These are phyloP conservation scores for Anguilla anguilla DNA, from an alignment of 2,797 vertebrate genomes.

Conservation along the genomic window DNA sequence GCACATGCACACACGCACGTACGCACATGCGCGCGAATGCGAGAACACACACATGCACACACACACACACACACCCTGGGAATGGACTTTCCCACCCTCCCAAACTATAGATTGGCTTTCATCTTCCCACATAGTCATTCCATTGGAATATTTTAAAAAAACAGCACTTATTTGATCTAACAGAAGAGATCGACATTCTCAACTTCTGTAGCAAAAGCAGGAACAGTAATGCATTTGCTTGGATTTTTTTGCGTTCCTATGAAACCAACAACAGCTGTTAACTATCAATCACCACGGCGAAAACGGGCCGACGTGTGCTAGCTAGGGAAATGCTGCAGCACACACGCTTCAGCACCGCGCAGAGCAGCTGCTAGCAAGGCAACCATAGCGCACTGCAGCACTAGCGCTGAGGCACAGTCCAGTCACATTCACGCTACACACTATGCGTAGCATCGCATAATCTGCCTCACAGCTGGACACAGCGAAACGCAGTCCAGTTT, in stretches of 20 bases:
- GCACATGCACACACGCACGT: not conserved
- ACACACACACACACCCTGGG: not conserved
- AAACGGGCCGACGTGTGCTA: not conserved
- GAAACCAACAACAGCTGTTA: not conserved
- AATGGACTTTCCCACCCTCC: not conserved
- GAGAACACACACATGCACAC: no score
- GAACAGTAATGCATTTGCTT: not conserved
- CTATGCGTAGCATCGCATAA: not conserved
- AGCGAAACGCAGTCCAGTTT: not conserved
- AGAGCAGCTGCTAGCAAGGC: not conserved
- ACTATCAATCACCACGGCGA: not conserved
- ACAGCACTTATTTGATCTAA: not conserved
- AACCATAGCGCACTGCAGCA: not conserved
- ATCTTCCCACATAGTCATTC: not conserved
- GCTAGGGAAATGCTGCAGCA: not conserved
- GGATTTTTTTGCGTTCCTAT: not conserved
- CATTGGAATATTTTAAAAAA: no score
- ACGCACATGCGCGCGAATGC: not conserved
- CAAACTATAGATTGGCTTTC: not conserved
- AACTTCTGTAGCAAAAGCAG: not conserved
- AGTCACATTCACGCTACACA: not conserved
- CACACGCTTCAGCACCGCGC: not conserved
- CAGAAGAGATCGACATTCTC: not conserved
- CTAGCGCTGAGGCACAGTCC: not conserved
- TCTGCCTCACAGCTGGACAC: not conserved